phyloP scores from a whole-genome alignment of 2,797 vertebrate genomes.

The Sebastolobus altivelis region DNA sequence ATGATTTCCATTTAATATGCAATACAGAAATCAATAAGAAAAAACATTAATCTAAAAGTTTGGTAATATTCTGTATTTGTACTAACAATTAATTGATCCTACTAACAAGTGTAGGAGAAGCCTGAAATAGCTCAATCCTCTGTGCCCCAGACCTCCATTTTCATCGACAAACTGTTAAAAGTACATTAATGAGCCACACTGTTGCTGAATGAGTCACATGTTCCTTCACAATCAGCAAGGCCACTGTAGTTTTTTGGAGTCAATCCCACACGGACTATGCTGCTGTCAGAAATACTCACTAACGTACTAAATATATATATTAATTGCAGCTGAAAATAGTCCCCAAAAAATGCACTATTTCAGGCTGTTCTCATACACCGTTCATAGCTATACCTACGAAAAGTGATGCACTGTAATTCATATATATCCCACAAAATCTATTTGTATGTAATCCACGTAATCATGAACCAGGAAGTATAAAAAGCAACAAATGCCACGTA shows the following conservation, averaged over 20 bases:
- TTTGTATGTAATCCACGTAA: too few relatives aligned
- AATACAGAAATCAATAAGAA: background rate
- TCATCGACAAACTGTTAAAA: background rate
- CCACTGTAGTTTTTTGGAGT: background rate
- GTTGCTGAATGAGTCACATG: background rate
- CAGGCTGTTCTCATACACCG: too few relatives aligned
- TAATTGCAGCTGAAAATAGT: background rate
- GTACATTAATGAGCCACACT: background rate
- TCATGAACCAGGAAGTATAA: too few relatives aligned
- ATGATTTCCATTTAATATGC: slow-evolving; percentile 1
- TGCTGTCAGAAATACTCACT: background rate
- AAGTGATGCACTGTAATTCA: too few relatives aligned
- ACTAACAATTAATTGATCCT: background rate
- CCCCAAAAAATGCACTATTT: background rate
- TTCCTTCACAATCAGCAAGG: background rate
- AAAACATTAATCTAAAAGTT: background rate
- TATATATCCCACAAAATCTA: too few relatives aligned
- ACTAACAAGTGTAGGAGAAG: background rate
- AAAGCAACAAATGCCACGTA: too few relatives aligned
- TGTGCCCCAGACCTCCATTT: background rate
- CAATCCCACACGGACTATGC: background rate
- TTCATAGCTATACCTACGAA: too few relatives aligned
- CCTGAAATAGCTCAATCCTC: background rate
- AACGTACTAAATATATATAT: background rate
- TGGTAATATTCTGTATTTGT: background rate